Evolutionary conservation across 2,797 vertebrate genomes (phyloP).

Genomic region (Hypotaenidia okinawae): DNA sequence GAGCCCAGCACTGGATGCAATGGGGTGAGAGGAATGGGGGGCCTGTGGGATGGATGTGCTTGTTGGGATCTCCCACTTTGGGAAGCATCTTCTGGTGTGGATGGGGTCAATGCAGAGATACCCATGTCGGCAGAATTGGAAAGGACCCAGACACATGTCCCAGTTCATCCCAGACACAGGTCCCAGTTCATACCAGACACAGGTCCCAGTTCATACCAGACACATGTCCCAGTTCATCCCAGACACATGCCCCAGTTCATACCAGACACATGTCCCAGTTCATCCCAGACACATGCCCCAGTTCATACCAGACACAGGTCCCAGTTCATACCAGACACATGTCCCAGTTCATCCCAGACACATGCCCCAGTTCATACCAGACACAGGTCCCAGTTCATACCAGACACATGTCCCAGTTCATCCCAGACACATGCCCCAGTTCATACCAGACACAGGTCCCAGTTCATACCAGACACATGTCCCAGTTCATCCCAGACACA

Average conservation of each 20-base stretch:
- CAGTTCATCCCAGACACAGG: background rate
- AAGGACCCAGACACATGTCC: background rate
- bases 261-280: background rate
- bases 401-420: background rate
- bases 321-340: background rate
- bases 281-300: no score
- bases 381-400: background rate
- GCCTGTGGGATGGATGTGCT: background rate
- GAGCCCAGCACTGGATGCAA: no score
- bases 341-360: background rate
- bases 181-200: background rate
- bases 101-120: background rate
- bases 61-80: background rate
- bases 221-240: background rate
- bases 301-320: background rate
- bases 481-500: background rate
- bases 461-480: background rate
- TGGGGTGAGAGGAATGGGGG: background rate
- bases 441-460: background rate
- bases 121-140: rapidly evolving
- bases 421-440: background rate
- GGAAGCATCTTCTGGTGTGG: background rate
- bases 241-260: background rate
- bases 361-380: background rate
- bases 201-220: background rate